Evolutionary conservation across 1,140 invertebrate species (phyloP).

Genomic region (Holcopasites calliopsidis): DNA sequence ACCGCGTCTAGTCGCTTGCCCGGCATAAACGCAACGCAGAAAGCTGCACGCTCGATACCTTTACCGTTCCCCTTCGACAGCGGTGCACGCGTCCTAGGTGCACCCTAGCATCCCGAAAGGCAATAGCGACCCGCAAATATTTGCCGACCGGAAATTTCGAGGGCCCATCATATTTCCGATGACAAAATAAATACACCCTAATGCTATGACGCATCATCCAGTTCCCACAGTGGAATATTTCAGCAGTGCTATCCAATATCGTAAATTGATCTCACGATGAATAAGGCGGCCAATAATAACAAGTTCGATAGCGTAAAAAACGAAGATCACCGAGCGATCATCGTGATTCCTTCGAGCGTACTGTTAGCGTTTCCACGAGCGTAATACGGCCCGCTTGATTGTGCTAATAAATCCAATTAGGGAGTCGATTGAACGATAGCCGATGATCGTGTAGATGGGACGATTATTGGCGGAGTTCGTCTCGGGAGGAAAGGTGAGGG

Average conservation of each 20-base stretch:
- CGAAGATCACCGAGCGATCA: neutral
- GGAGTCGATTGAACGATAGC: slow-evolving; percentile 10
- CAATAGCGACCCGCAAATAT: slow-evolving; percentile 47
- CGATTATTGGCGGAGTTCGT: neutral
- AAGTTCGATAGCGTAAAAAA: slow-evolving; percentile 2
- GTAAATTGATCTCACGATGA: no score
- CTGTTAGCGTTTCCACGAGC: neutral
- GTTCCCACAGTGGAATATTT: no score
- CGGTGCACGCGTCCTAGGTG: no score
- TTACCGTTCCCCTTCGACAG: no score
- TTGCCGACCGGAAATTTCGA: slow-evolving; percentile 44
- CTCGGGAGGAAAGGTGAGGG: neutral
- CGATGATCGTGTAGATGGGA: slow-evolving; percentile 24
- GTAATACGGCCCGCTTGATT: slow-evolving; percentile 14
- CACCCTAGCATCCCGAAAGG: neutral
- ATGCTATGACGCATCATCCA: neutral
- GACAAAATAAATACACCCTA: neutral
- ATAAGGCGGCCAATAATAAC: neutral
- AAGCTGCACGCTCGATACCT: slow-evolving; percentile 7
- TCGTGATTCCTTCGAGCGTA: neutral
- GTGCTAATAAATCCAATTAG: slow-evolving; percentile 43
- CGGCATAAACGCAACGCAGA: neutral
- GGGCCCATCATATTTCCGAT: neutral
- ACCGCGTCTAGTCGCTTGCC: slow-evolving; percentile 14
- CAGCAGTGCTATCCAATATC: no score